Evolutionary conservation across 2,113 vertebrate genomes (phyloP), one percentile per base, ranked within the genome.

Genomic region (Crotalus horridus): DNA sequence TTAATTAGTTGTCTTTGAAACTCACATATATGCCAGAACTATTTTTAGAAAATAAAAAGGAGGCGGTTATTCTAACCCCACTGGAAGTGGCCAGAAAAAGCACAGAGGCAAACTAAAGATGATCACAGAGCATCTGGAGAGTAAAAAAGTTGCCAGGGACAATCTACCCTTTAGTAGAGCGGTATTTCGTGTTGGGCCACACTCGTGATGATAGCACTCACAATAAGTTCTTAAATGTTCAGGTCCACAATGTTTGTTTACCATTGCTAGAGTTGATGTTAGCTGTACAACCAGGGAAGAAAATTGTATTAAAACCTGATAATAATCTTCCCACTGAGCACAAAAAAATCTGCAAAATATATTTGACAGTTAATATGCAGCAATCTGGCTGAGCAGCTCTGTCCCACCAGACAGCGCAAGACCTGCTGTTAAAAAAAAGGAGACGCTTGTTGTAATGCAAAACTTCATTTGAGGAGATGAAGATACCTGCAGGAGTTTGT

Each of bases 401-500:
- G 74, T 88, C 64, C 12, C 12, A 59, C 53, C n/a, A 89, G 88
- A 92, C 92, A 74, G 39, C 0, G 6, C 39, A 90, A 33, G 53
- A 87, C 13, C 29, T 56, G 55, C 58, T 87, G 39, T 1, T 1
- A 6, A 55, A 20, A 86, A 61, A 7, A 53, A 12, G 1, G 87
- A 0, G 21, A 90, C 61, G 33, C 9, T 87, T 33, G 56, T 2
- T 12, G 51, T 64, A 91, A 90, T 87, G 89, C 54, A 89, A 95
- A 90, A 46, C 86, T 92, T 92, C 74, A 87, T n/a, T 87, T 51
- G 53, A 94, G 93, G 48, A 8, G 8, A 17, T 93, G 51, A 6
- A 91, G 33, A 15, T 85, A 93, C 87, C 95, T 96, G 69, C 1
- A 86, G 39, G 54, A 94, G 81, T 81, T 93, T 91, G 86, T 94